Base-by-base conservation (phyloP, 2,113 vertebrate species). In the Pseudonaja textilis region DNA sequence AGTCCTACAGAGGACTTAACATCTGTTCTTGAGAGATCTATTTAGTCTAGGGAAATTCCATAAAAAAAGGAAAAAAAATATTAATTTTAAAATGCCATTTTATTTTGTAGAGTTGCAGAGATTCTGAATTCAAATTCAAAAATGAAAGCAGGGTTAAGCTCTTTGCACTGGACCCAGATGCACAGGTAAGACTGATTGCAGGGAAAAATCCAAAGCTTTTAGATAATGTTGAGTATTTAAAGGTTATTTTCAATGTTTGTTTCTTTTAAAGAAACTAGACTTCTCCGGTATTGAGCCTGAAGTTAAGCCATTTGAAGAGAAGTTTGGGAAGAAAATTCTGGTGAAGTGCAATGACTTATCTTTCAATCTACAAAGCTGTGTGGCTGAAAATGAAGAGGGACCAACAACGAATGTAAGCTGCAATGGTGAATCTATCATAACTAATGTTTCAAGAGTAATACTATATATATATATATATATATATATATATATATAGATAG, bases 381-480 rank as follows among this genome's bases (percentile, higher is more conserved):
- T 99, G 91, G 99, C 99, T 0, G 99, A 99, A 97, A 99, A 99
- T 91, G 99, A 99, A 96, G 99, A 99, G 91, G 99, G 99, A 45
- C 99, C 99, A 11, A 99, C 99, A 0, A 99, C 99, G 92, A 99
- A 99, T 92, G 99, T 99, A 98, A 89, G 12, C 59, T 94, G 86
- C 25, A 39, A 1, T 90, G 26, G 42, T 16, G 55, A 85, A n/a
- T 85, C 14, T 23, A 56, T 55, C n/a, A 45, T 34, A 5, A 11
- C 29, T 69, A n/a, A 64, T 10, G 5, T 90, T 7, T 69, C 12
- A 26, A 14, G 34, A 50, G 47, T 47, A 26, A n/a, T 59, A 16
- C 18, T 29, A 64, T 47, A 45, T 10, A 57, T 22, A 91, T n/a
- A 16, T 29, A 91, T n/a, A n/a, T n/a, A n/a, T n/a, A n/a, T n/a